Conservation (phyloP, 2,797 vertebrate genomes). For the Sibirionetta formosa region DNA sequence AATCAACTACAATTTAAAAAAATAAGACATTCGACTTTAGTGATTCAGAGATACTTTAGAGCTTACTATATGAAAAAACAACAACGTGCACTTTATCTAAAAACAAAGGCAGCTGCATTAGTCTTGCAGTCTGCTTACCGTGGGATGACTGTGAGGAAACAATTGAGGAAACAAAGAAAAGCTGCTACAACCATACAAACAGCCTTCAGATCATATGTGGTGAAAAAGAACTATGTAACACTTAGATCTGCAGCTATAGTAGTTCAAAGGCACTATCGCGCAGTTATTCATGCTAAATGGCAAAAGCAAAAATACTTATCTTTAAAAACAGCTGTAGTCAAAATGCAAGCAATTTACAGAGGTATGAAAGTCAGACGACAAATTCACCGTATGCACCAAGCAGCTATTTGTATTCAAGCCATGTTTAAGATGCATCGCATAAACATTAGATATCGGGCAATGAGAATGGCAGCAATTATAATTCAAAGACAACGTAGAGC, state of each 20-base stretch:
- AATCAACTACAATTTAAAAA: constrained; percentile 76
- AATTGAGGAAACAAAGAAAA: constrained; percentile 65
- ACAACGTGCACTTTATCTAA: constrained; percentile 73
- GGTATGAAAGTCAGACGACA: constrained; percentile 80
- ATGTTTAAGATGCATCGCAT: constrained; percentile 86
- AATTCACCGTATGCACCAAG: constrained; percentile 73
- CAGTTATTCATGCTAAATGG: constrained; percentile 36
- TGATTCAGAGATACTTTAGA: constrained; percentile 86
- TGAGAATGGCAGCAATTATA: constrained; percentile 84
- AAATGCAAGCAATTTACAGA: constrained; percentile 86
- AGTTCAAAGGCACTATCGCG: constrained; percentile 86
- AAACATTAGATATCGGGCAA: constrained; percentile 78
- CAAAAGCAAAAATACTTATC: constrained; percentile 78
- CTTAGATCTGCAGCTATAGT: constrained; percentile 78
- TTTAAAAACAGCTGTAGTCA: constrained; percentile 78
- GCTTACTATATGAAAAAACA: constrained; percentile 73
- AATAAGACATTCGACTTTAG: constrained; percentile 75
- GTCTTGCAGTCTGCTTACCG: constrained; percentile 88
- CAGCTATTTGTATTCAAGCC: constrained; percentile 88
- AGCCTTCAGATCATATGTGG: constrained; percentile 79
- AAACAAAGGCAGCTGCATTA: constrained; percentile 76
- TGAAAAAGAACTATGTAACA: constrained; percentile 74
- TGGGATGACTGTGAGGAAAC: constrained; percentile 82
- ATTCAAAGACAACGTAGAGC: constrained; percentile 89
- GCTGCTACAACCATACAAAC: constrained; percentile 88